phyloP scores from a whole-genome alignment of 2,797 vertebrate species.

The Saxicola maurus region DNA sequence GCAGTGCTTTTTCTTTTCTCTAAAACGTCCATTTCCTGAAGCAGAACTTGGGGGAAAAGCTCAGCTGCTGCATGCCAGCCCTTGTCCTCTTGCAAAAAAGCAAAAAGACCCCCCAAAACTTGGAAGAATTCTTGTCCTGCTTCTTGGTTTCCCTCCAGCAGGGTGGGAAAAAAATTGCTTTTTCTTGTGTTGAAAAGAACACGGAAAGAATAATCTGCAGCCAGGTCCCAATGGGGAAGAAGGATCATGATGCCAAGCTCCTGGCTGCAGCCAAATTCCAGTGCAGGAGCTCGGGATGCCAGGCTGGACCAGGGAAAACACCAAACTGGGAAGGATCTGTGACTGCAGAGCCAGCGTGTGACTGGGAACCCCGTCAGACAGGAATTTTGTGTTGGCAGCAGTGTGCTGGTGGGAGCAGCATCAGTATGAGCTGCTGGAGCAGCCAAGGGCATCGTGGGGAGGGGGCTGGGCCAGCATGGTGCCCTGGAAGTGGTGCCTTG shows the following conservation, averaged over 20 bases:
- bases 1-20: not conserved
- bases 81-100: not conserved
- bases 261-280: slow-evolving; percentile 36
- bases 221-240: not conserved
- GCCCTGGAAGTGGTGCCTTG: not conserved
- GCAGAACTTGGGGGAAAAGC: not conserved
- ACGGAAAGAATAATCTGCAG: not conserved
- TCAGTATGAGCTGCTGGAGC: not conserved
- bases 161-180: not conserved
- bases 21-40: not conserved
- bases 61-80: not conserved
- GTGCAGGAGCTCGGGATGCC: not conserved
- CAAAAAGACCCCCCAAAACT: not conserved
- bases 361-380: fast-evolving
- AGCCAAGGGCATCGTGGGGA: fast-evolving
- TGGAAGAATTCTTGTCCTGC: not conserved
- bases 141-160: not conserved
- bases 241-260: not conserved
- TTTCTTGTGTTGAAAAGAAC: slow-evolving; percentile 12
- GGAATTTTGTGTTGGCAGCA: not conserved
- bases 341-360: not conserved
- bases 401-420: not conserved
- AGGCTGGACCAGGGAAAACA: not conserved
- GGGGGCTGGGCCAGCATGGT: not conserved
- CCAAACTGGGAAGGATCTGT: fast-evolving